phyloP scores from a whole-genome alignment of 2,888 invertebrate species.

The Callinectes sapidus region DNA sequence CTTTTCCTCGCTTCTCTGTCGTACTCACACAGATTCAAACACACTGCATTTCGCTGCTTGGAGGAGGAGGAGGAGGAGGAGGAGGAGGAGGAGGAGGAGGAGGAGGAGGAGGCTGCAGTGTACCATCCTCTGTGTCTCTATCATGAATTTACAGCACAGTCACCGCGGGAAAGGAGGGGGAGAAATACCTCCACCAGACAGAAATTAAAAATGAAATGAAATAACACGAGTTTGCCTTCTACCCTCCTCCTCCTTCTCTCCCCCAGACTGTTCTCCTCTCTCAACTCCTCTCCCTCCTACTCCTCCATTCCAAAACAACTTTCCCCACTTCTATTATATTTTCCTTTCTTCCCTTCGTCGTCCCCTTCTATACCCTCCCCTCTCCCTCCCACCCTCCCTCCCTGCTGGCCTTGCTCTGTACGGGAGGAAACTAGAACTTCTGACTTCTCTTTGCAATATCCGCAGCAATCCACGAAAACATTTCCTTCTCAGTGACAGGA shows the following conservation, averaged over 20 bases:
- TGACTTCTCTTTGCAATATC: conserved; percentile 29
- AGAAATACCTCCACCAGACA: conserved; percentile 27
- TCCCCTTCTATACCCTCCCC: background rate
- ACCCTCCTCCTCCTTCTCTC: background rate
- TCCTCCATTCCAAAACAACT: conserved; percentile 34
- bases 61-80: conserved; percentile 26
- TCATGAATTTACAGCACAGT: conserved; percentile 17
- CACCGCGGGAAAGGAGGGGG: conserved; percentile 30
- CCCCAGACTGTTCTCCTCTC: conserved; percentile 11
- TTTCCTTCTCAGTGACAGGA: conserved; percentile 28
- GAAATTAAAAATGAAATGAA: conserved; percentile 27
- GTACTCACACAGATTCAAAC: background rate
- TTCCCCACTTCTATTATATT: conserved; percentile 12
- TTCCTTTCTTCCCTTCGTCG: conserved; percentile 13
- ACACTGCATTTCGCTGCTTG: conserved; percentile 8
- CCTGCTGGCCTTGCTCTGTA: background rate
- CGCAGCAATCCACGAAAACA: conserved; percentile 16
- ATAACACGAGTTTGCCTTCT: conserved; percentile 24
- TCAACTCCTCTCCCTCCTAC: conserved; percentile 8
- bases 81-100: background rate
- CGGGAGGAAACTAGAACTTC: conserved; percentile 15
- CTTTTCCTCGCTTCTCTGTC: background rate
- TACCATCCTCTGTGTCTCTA: conserved; percentile 13
- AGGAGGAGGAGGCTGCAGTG: conserved; percentile 22
- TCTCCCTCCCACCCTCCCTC: background rate